A percentile compares a stretch with the other conserved stretches of the same genome.
These are phyloP conservation scores for Pectinophora gossypiella DNA, from an alignment of 1,140 invertebrate species.

Conservation along the genomic window DNA sequence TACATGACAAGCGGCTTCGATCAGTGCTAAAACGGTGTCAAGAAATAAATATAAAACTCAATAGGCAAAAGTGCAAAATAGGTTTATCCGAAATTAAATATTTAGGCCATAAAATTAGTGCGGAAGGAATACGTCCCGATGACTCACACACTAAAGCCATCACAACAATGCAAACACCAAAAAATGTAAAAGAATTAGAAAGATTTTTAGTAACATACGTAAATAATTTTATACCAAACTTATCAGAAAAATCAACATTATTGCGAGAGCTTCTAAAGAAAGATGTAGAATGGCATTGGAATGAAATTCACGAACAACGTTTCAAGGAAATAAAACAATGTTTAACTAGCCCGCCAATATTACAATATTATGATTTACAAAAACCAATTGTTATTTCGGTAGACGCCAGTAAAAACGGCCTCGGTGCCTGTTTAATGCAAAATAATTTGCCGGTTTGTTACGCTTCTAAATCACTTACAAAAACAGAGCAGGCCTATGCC, in stretches of 20 bases:
- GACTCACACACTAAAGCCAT: neutral
- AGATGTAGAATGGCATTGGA: neutral
- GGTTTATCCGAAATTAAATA: slow-evolving; percentile 8
- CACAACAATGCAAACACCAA: neutral
- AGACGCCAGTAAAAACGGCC: no score
- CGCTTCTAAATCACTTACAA: neutral
- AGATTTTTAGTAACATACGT: neutral
- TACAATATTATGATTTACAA: neutral
- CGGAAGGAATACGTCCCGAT: neutral
- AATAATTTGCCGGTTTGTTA: slow-evolving; percentile 2
- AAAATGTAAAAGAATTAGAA: neutral
- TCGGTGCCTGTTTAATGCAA: no score
- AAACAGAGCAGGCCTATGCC: slow-evolving; percentile 1
- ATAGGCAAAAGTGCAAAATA: slow-evolving; percentile 15
- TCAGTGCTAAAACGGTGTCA: neutral
- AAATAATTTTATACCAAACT: neutral
- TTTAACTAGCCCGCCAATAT: neutral
- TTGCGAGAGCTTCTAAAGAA: neutral
- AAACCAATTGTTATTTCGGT: no score
- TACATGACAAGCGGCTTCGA: neutral
- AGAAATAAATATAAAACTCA: slow-evolving; percentile 16
- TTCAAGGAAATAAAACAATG: neutral
- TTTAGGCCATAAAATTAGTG: slow-evolving; percentile 9
- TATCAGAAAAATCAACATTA: neutral
- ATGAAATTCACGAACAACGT: neutral